A percentile compares a stretch with the other conserved stretches of the same genome.
Evolutionary conservation across 1,140 invertebrate genomes (phyloP).

Genomic region (Aphelinus atriplicis): DNA sequence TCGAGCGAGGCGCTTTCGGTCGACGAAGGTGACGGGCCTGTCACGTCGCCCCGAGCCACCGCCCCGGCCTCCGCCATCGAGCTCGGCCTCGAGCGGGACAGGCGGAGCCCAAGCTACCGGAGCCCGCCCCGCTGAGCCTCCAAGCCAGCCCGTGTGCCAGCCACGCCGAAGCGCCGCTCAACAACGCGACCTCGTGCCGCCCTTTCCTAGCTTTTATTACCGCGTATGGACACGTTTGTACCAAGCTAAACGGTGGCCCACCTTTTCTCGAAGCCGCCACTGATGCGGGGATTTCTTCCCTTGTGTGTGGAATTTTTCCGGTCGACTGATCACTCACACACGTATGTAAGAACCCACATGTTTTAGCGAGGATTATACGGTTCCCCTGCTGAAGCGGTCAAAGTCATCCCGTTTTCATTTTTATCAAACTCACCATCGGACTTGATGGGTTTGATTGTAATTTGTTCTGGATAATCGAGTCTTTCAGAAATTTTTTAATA

Average conservation of each 20-base stretch:
- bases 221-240: not conserved
- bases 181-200: too few relatives aligned
- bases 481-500: too few relatives aligned
- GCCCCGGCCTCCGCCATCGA: conserved; percentile 24
- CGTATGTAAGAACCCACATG: too few relatives aligned
- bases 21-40: conserved; percentile 51
- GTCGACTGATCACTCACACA: too few relatives aligned
- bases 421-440: too few relatives aligned
- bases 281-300: conserved; percentile 12
- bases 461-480: too few relatives aligned
- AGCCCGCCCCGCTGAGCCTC: conserved; percentile 20
- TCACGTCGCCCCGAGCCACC: conserved; percentile 51
- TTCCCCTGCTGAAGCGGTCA: too few relatives aligned
- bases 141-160: too few relatives aligned
- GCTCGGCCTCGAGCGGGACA: conserved; percentile 4
- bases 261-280: not conserved
- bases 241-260: not conserved
- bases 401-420: too few relatives aligned
- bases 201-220: conserved; percentile 8
- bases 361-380: too few relatives aligned
- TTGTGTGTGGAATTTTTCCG: conserved; percentile 18
- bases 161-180: too few relatives aligned
- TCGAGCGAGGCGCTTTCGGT: conserved; percentile 48
- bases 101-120: not conserved
- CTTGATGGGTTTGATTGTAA: too few relatives aligned